Evolutionary conservation across 2,113 vertebrate species (phyloP), one percentile per base, ranked within the genome.

Genomic region (Aplodontia rufa): DNA sequence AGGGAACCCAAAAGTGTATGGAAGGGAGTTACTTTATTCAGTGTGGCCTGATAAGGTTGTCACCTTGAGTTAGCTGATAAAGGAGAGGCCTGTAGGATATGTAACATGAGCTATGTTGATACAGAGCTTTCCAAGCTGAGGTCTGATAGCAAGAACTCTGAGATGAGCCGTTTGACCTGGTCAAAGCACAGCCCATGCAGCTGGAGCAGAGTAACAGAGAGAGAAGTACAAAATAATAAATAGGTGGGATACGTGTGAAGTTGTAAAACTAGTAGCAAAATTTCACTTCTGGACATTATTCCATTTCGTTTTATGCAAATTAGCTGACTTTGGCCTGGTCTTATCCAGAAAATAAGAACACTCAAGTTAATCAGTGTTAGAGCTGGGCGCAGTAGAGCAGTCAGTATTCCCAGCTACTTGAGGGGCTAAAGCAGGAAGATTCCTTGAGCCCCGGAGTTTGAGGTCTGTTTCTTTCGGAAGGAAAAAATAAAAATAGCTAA

Each of bases 321-420:
- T 51, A 74, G 47, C 69, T 94, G 55, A 79, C 86, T 82, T 86
- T 89, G 51, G 51, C 58, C 89, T 81, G 30, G 35, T 71, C 60
- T 89, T 92, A 71, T n/a, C 30, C 55, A 94, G 55, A 90, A 92
- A 90, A 72, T n/a, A 87, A 42, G 72, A 91, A 82, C 17, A 32
- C 30, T 86, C 28, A 87, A 84, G 74, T 90, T 83, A 96, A 87
- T 87, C 71, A 91, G 42, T 58, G 19, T 24, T 72, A 74, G 78
- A 42, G 19, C 16, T 8, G 16, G 45, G 55, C 60, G 35, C 16
- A 5, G 11, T 37, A 24, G 42, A 51, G 26, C 13, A n/a, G 7
- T 45, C 7, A 26, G 35, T 47, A 85, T 22, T 68, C 35, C 64
- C 35, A 51, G 64, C 45, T 69, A 45, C 10, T 49, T 19, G 60